Base-by-base conservation (phyloP, 2,113 vertebrate genomes). In the Elaphurus davidianus region DNA sequence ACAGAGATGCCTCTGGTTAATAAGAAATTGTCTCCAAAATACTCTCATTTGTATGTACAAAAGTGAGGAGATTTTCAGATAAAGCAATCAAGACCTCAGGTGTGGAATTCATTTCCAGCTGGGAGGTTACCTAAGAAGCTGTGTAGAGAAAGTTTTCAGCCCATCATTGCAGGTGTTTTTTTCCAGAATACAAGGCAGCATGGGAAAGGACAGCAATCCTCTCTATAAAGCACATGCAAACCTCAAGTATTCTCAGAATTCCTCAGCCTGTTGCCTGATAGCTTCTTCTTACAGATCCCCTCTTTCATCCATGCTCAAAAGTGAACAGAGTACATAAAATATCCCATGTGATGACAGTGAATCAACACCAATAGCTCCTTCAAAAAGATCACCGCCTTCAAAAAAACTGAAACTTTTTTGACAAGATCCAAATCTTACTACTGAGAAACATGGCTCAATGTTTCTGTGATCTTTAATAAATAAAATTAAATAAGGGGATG, bases 31-130 rank as follows among this genome's bases (percentile, higher is more conserved):
- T 54, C 45, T 91, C 59, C 40, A 82, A 87, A 78, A 33, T 76
- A 45, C 47, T 76, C 36, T n/a, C 17, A 0, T 12, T 2, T 2
- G 36, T 30, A 15, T 1, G 2, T 59, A 59, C 4, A 1, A 12
- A 36, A 88, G 5, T 43, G 67, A 52, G 30, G 36, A 74, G 59
- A 43, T 40, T 43, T 45, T 47, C 50, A 50, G 67, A 52, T 17
- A 67, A 82, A 87, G 85, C 67, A 40, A 23, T 23, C 43, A 52
- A 54, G 23, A 9, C n/a, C 3, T 64, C 82, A 19, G 6, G 33
- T 36, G 3, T 23, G 7, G 33, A 81, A 57, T 82, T 64, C 21
- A 74, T 50, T 19, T 47, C 92, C 62, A 62, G n/a, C 59, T 79
- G 16, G n/a, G 19, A 16, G 7, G 11, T 64, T 30, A 15, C 19